Base-by-base conservation (phyloP, 35 echinoderm and acorn worm species). In the Heliocidaris erythrogramma region DNA sequence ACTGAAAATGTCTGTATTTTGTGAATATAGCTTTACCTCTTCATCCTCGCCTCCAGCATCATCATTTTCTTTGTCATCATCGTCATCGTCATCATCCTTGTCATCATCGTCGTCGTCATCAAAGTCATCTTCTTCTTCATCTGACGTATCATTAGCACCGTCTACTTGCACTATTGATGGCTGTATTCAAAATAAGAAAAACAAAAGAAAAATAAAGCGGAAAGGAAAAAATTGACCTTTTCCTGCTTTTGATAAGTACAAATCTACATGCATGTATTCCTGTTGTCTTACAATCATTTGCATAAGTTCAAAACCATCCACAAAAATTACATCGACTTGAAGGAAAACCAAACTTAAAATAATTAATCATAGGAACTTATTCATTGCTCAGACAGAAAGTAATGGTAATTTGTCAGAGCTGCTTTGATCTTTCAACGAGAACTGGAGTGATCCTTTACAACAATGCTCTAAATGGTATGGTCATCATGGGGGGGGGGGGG, bases 101-200 rank as follows among this genome's bases (percentile, higher is more conserved):
- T 96, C 95, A 65, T 96, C 95, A 47, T 97, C 93, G 31, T 98
- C 96, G 60, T 97, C 95, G n/a, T 97, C 97, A 90, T 98, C 97
- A 49, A 96, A 95, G 30, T 96, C 95, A 61, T 98, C 97, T 7
- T 98, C 97, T 13, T 97, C 96, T 30, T 98, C 98, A 94, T 96
- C 95, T 21, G 98, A 99, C n/a, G 98, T 94, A 61, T 99, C 98
- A 93, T 99, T 99, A 8, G 94, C 95, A 78, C 98, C 98, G 95
- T 99, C 98, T 16, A 99, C 95, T 92, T 99, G 98, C 48, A 97
- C 94, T 50, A 99, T 95, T 27, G 95, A 85, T 11, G 86, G 60
- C 93, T 95, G 35, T 30, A 94, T 92, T 10, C 7, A 87, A 49
- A 49, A 12, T 13, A 49, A 13, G 8, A 21, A 30, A 49, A 27